phyloP scores from a whole-genome alignment of 2,113 vertebrate genomes.

The Ginglymostoma cirratum region DNA sequence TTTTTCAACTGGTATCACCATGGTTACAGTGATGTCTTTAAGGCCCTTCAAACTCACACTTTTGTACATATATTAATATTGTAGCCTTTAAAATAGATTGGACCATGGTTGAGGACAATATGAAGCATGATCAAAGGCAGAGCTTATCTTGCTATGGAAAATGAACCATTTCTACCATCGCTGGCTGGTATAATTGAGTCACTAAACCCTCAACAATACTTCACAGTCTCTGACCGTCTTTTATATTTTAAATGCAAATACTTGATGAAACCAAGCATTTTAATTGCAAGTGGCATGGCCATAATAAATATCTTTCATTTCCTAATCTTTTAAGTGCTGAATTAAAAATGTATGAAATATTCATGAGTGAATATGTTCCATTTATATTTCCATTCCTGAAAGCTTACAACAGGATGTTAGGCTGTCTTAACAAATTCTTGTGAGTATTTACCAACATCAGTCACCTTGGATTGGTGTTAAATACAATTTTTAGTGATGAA shows the following conservation, averaged over 20 bases:
- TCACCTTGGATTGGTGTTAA: neutral
- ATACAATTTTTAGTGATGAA: neutral
- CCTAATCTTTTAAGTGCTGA: neutral
- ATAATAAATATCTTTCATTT: neutral
- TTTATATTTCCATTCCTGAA: neutral
- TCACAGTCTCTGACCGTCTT: neutral
- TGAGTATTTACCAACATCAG: neutral
- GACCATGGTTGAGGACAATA: neutral
- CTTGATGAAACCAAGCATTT: neutral
- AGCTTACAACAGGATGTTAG: neutral
- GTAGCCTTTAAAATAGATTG: neutral
- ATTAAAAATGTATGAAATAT: neutral
- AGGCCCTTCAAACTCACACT: neutral
- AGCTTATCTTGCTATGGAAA: neutral
- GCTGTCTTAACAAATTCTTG: neutral
- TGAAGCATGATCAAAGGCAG: neutral
- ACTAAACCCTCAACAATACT: slow-evolving; percentile 23
- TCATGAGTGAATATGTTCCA: slow-evolving; percentile 11
- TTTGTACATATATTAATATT: neutral
- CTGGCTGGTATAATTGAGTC: slow-evolving; percentile 22
- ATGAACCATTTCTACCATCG: slow-evolving; percentile 2
- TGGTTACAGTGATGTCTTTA: neutral
- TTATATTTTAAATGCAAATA: neutral
- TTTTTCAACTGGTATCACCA: neutral
- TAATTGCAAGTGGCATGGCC: neutral